Base-by-base conservation (phyloP, 1,140 invertebrate species). In the Plectrocnemia conspersa region DNA sequence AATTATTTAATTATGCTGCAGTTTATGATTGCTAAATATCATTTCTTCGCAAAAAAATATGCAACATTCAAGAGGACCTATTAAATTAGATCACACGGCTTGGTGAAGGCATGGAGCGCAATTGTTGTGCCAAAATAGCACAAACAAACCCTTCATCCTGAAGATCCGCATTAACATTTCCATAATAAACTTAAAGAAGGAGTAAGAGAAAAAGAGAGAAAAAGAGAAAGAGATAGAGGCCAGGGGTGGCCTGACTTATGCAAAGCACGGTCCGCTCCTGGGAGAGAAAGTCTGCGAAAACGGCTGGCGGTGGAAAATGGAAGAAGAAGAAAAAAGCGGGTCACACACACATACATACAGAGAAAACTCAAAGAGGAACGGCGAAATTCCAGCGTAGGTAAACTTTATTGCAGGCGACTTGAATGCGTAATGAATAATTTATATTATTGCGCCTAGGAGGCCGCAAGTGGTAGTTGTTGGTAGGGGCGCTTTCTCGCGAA, bases 391-490 rank as follows among this genome's bases (percentile, higher is more conserved):
- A 42, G 22, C 47, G 44, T 46, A 49, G 52, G 46, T 56, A 56
- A 56, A 56, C 35, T 56, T 56, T 56, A 56, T 56, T 56, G 54
- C 54, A 56, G 21, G 54, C 40, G 46, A 56, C 54, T 38, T 9
- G 54, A 50, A 56, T 56, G 54, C 54, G 54, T 56, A 56, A 56
- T 56, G 54, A 56, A 56, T 56, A 49, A 56, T 56, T 56, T 56
- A 56, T 56, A 56, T 41, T 49, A 44, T 41, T 49, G 54, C 54
- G 46, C 36, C 36, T 40, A 19, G 22, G 35, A 40, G 15, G 25
- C 47, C 27, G 47, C 27, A 10, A 35, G 32, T 16, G n/a, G 46
- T 19, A 2, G 46, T n/a, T 15, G 11, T 11, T 11, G 29, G 29
- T 15, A 13, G 13, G 16, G 15, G 21, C 36, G 11, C 36, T n/a